Conservation (phyloP, 2,888 invertebrate genomes). For the Calameuta filiformis region DNA sequence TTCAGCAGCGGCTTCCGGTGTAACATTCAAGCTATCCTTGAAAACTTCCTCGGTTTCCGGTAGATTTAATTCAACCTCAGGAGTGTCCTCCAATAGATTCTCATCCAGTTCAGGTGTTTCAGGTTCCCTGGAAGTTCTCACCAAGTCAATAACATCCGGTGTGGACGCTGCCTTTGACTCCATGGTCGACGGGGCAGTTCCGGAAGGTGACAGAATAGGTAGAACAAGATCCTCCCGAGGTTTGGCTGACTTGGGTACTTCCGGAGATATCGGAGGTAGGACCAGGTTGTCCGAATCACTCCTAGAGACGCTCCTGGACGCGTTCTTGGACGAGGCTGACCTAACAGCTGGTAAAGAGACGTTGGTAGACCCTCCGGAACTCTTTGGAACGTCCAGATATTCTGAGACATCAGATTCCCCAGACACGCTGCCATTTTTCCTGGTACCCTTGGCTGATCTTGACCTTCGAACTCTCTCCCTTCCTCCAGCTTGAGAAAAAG, state of each 20-base stretch:
- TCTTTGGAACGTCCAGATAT: constrained; percentile 6
- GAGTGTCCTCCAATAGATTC: constrained; percentile 11
- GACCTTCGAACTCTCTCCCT: constrained; percentile 19
- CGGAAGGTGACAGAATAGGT: constrained; percentile 46
- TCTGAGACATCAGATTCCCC: constrained; percentile 16
- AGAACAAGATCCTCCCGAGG: constrained; percentile 40
- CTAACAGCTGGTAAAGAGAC: constrained; percentile 53
- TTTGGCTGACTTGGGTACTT: constrained; percentile 42
- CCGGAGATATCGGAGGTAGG: constrained; percentile 55
- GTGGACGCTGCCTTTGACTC: constrained; percentile 15
- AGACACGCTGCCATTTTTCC: constrained; percentile 18
- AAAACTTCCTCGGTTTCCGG: constrained; percentile 52
- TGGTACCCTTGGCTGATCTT: constrained; percentile 21
- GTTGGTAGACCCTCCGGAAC: constrained; percentile 24
- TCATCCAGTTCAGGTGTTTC: constrained; percentile 14
- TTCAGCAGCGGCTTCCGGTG: constrained; percentile 40
- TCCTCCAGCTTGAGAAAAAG: constrained; percentile 21
- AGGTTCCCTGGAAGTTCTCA: constrained; percentile 8
- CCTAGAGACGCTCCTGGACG: constrained; percentile 33
- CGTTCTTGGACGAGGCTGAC: constrained; percentile 34
- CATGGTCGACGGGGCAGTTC: constrained; percentile 20
- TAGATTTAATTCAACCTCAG: constrained; percentile 12
- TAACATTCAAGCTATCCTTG: constrained; percentile 67
- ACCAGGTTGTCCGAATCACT: constrained; percentile 41
- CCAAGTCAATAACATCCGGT: constrained; percentile 1